Conservation (phyloP, 2,113 vertebrate species). For the Halcyon senegalensis region DNA sequence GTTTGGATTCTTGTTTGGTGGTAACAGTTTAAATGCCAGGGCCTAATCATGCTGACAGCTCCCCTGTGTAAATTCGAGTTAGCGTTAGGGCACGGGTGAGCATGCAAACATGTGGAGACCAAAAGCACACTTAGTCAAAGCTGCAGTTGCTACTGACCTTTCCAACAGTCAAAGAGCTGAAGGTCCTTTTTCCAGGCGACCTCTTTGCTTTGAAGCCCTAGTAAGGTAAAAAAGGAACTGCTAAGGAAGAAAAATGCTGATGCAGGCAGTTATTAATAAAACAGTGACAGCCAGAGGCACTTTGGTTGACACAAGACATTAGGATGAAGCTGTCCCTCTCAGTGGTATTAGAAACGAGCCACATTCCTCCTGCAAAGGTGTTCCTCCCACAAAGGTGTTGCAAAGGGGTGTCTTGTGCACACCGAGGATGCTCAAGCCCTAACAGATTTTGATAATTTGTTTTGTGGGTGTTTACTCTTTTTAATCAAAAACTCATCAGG, state of each 20-base stretch:
- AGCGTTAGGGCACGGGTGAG: accelerated
- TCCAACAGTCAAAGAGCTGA: slow-evolving; percentile 81
- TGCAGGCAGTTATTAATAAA: not conserved
- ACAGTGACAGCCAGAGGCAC: not conserved
- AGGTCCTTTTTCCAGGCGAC: slow-evolving; percentile 82
- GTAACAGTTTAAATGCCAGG: not conserved
- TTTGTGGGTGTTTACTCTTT: not conserved
- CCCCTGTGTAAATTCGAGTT: accelerated
- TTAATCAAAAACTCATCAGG: not conserved
- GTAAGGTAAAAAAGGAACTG: not conserved
- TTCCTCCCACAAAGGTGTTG: not conserved
- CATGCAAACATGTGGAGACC: accelerated
- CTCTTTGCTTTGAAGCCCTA: slow-evolving; percentile 84
- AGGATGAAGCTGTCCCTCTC: not conserved
- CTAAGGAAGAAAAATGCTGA: not conserved
- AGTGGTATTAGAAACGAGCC: not conserved
- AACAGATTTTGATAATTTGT: not conserved
- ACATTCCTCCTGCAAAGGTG: not conserved
- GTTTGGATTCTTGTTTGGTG: not conserved
- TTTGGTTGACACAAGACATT: accelerated
- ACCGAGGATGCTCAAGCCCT: not conserved
- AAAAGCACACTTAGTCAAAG: not conserved
- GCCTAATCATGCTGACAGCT: not conserved
- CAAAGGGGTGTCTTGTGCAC: not conserved
- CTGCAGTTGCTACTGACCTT: slow-evolving; percentile 57